Conservation (phyloP, 2,113 vertebrate species). For the Entelurus aequoreus region DNA sequence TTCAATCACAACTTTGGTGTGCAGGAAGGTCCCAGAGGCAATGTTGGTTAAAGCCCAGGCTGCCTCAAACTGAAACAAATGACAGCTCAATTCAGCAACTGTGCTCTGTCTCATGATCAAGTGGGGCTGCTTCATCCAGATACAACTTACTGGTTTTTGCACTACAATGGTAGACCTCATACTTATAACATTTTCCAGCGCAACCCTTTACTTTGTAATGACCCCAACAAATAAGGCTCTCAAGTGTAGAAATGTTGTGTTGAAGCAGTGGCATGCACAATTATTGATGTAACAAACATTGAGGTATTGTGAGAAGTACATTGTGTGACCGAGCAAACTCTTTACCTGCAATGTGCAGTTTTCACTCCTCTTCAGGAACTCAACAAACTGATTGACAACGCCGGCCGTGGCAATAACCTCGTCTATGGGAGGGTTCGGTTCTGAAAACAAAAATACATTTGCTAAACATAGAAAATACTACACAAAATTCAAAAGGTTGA, state of each 20-base stretch:
- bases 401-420: slow-evolving; percentile 89
- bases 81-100: not conserved
- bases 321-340: not conserved
- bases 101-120: not conserved
- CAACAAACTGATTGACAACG: slow-evolving; percentile 86
- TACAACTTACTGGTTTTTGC: no score
- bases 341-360: slow-evolving; percentile 86
- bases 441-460: slow-evolving; percentile 49
- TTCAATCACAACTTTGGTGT: slow-evolving; percentile 92
- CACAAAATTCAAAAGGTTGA: not conserved
- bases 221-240: no score
- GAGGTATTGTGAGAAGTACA: not conserved
- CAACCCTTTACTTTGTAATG: not conserved
- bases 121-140: no score
- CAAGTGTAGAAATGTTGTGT: no score
- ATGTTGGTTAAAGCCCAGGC: slow-evolving; percentile 93
- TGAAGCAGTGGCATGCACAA: not conserved
- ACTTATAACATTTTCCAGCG: not conserved
- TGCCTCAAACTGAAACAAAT: slow-evolving; percentile 79
- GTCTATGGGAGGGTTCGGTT: slow-evolving; percentile 92
- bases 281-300: not conserved
- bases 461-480: not conserved
- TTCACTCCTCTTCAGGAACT: slow-evolving; percentile 85
- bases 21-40: slow-evolving; percentile 87
- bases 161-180: no score